Base-by-base conservation (phyloP, 2,888 invertebrate genomes). In the Pristionchus arcanus region DNA sequence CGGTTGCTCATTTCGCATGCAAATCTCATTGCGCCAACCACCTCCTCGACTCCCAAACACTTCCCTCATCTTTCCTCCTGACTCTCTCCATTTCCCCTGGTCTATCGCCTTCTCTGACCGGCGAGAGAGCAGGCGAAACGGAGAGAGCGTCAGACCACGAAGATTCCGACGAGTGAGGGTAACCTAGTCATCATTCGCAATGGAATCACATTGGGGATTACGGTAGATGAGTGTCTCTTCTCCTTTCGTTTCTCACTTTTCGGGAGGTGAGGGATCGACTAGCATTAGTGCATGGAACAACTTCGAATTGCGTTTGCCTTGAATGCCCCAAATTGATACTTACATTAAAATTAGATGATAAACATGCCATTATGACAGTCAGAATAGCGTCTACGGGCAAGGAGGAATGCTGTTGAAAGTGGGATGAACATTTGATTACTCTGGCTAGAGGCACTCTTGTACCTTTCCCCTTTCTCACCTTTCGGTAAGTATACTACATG, bases 11-110 rank as follows among this genome's bases (percentile, higher is more conserved):
- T 85, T 85, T 66, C 63, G 63, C 81, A 81, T 81, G 81, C 63
- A 85, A 85, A 59, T 85, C 85, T 59, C 59, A 85, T 85, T 66
- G 59, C 59, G 84, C 63, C 63, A 85, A 85, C 68, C 15, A 13
- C 9, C 37, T 59, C 28, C n/a, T 37, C 63, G 31, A 19, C 59
- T 55, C 85, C 19, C 85, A 28, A 71, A 15, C 74, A 25, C 74
- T 68, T n/a, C 15, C 68, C 74, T 28, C 74, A 42, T 42, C 42
- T 11, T 34, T 34, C 21, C 15, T 15, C 2, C 71, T 37, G 31
- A 21, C 71, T 34, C 71, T 71, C 71, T 28, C 21, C 34, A 15
- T 83, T 83, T 25, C 53, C 28, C 81, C n/a, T 53, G 9, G 53
- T 85, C 28, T 85, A 2, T 85, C 59, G 49, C 34, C 34, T n/a